phyloP scores from a whole-genome alignment of 2,797 vertebrate genomes.

The Hyperoplus immaculatus region DNA sequence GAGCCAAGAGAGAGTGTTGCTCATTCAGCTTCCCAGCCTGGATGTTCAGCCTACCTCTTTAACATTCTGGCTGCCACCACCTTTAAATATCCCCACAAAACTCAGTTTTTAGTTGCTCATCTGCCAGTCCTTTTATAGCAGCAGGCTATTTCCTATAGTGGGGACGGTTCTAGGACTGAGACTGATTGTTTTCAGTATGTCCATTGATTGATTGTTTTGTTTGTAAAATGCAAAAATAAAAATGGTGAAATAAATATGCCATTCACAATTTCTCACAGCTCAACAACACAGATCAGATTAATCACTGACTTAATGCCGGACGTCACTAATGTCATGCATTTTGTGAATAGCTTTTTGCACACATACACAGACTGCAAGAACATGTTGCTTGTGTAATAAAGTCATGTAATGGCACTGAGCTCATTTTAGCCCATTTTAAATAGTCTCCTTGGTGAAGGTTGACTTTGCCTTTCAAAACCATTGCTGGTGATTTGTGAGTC shows the following conservation, averaged over 20 bases:
- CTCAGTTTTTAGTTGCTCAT: slow-evolving; percentile 1
- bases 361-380: slow-evolving; percentile 52
- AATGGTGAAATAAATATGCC: neutral
- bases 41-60: slow-evolving; percentile 32
- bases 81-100: slow-evolving; percentile 34
- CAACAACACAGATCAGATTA: no score
- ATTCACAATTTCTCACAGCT: neutral
- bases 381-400: slow-evolving; percentile 68
- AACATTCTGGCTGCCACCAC: slow-evolving; percentile 12
- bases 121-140: slow-evolving; percentile 9
- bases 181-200: neutral
- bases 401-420: slow-evolving; percentile 69
- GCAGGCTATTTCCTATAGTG: neutral
- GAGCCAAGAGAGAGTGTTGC: slow-evolving; percentile 23
- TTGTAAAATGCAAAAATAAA: neutral
- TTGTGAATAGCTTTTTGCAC: slow-evolving; percentile 31
- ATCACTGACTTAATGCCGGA: no score
- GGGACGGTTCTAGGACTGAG: neutral
- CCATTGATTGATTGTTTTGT: neutral
- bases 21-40: slow-evolving; percentile 11
- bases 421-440: slow-evolving; percentile 71
- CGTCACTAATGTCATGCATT: neutral
- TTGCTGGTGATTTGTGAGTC: slow-evolving; percentile 69
- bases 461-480: slow-evolving; percentile 70
- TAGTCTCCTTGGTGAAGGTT: slow-evolving; percentile 72